Conservation (phyloP, 2,888 invertebrate genomes). For the Tetrapedia diversipes region DNA sequence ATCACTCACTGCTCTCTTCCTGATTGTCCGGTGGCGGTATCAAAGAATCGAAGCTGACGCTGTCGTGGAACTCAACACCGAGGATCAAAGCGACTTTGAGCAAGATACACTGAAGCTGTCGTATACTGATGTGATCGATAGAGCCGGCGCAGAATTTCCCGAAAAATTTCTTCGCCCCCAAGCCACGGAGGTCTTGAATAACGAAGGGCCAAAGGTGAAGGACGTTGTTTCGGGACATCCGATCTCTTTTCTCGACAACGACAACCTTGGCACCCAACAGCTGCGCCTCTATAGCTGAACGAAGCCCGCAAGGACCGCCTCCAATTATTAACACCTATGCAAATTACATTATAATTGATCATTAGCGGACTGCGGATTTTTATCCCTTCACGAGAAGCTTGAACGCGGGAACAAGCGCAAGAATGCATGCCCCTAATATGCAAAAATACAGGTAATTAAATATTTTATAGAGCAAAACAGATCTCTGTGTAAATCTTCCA, state of each 20-base stretch:
- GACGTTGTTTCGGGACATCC: slow-evolving; percentile 97
- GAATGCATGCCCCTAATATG: too few relatives aligned
- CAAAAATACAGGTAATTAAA: too few relatives aligned
- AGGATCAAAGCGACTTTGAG: slow-evolving; percentile 96
- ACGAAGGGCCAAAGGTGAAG: slow-evolving; percentile 99
- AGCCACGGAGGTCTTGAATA: slow-evolving; percentile 95
- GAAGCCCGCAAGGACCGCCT: slow-evolving; percentile 96
- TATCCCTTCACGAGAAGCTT: not conserved
- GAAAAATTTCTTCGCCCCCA: slow-evolving; percentile 99
- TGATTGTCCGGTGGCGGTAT: slow-evolving; percentile 89
- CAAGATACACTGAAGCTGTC: slow-evolving; percentile 97
- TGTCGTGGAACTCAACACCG: slow-evolving; percentile 98
- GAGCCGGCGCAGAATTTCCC: slow-evolving; percentile 99
- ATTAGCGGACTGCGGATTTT: not conserved
- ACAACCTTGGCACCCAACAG: slow-evolving; percentile 97
- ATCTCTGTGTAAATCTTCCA: too few relatives aligned
- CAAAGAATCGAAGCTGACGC: slow-evolving; percentile 93
- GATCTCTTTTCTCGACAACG: slow-evolving; percentile 97
- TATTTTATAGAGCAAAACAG: too few relatives aligned
- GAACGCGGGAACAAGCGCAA: too few relatives aligned
- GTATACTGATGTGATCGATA: slow-evolving; percentile 98
- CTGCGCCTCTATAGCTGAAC: slow-evolving; percentile 98
- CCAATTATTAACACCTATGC: slow-evolving; percentile 93
- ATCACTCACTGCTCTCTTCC: slow-evolving; percentile 85
- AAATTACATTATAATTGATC: not conserved